Base-by-base conservation (phyloP, 2,888 invertebrate species). In the Unio pictorum region DNA sequence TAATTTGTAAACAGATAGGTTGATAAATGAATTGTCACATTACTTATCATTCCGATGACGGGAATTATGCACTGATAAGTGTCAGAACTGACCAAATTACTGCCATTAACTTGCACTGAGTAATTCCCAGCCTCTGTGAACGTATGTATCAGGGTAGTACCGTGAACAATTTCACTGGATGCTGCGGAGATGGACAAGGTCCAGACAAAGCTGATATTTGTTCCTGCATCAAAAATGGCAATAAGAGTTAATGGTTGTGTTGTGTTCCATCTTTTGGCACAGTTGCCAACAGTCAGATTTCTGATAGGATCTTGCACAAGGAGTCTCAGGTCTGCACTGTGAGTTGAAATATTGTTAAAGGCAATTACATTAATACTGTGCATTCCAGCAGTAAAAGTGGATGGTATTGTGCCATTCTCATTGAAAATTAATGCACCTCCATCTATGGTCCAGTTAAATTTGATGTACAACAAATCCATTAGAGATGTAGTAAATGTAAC, bases 171-270 rank as follows among this genome's bases (percentile, higher is more conserved):
- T 26, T 66, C 55, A 6, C 45, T 64, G 23, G 59, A 45, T n/a
- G 59, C 56, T n/a, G 67, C 20, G 15, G 64, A 58, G n/a, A 57
- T 45, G 59, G 66, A 66, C 11, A 74, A 55, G 4, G 55, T 61
- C 80, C 82, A 84, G 15, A 23, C 55, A 55, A 76, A 76, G 0
- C 71, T 64, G 1, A 81, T 71, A 67, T 75, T 71, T 28, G 83
- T 79, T 1, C 85, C 85, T 28, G 61, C 58, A 8, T 67, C 57
- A 18, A 70, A 69, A 11, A 64, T 65, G 11, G 74, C 73, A 11
- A 56, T 73, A 15, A 82, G 62, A 20, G 69, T 71, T 11, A 80
- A 66, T 17, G 55, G 56, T 15, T 68, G 73, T n/a, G 71, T 67
- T 3, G 74, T 69, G 17, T 64, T 64, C 45, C 69, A 66, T 64